phyloP scores from a whole-genome alignment of 2,797 vertebrate species.

The Peromyscus attwateri region DNA sequence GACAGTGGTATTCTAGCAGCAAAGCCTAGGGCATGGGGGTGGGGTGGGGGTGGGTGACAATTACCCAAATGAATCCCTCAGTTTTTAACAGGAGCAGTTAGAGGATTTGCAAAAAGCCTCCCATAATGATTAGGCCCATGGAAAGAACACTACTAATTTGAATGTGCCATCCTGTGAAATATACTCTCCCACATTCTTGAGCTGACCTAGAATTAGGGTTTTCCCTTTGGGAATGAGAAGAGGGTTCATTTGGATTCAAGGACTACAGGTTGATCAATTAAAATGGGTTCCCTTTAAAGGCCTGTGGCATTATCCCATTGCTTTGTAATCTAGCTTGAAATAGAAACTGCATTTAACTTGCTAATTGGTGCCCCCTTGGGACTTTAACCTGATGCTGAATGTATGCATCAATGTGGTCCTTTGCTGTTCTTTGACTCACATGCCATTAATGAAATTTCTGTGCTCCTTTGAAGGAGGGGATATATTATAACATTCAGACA shows the following conservation, averaged over 20 bases:
- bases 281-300: constrained; percentile 58
- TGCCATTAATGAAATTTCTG: constrained; percentile 58
- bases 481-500: constrained; percentile 56
- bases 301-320: constrained; percentile 54
- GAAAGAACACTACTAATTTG: constrained; percentile 54
- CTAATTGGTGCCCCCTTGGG: constrained; percentile 70
- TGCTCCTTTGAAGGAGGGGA: constrained; percentile 51
- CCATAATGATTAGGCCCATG: constrained; percentile 26
- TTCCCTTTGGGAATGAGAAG: not conserved
- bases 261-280: constrained; percentile 73
- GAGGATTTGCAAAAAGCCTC: constrained; percentile 61
- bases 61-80: constrained; percentile 50
- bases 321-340: constrained; percentile 71
- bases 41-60: constrained; percentile 30
- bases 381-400: constrained; percentile 67
- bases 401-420: constrained; percentile 48
- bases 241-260: constrained; percentile 73
- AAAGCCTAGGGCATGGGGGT: constrained; percentile 47
- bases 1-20: constrained; percentile 67
- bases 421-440: constrained; percentile 48
- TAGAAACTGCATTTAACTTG: constrained; percentile 76
- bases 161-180: constrained; percentile 22
- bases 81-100: constrained; percentile 70
- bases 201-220: constrained; percentile 55
- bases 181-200: constrained; percentile 45